Conservation (phyloP, 2,888 invertebrate species). For the Octodonta nipae region DNA sequence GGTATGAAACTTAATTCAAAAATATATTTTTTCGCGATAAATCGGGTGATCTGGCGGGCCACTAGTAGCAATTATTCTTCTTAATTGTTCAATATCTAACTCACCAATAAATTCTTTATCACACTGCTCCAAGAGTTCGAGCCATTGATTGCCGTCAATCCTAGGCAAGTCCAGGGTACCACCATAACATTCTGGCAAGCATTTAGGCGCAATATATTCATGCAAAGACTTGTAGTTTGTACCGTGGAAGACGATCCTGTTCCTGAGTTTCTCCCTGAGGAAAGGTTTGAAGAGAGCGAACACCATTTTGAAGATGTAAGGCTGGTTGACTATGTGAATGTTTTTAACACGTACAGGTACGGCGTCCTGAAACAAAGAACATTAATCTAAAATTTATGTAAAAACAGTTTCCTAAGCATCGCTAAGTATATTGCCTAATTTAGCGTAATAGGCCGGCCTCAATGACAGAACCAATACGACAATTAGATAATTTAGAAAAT, state of each 20-base stretch:
- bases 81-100: too few species aligned
- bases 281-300: constrained; percentile 83
- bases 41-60: too few species aligned
- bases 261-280: constrained; percentile 70
- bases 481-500: too few species aligned
- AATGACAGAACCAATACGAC: too few species aligned
- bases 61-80: too few species aligned
- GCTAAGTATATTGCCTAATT: neutral
- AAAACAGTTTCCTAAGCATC: constrained; percentile 24
- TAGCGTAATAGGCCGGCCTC: too few species aligned
- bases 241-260: constrained; percentile 69
- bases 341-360: constrained; percentile 77
- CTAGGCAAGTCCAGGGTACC: constrained; percentile 56
- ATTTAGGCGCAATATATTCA: constrained; percentile 57
- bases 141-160: constrained; percentile 59
- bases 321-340: constrained; percentile 80
- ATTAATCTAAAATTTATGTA: too few species aligned
- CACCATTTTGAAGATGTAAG: constrained; percentile 78
- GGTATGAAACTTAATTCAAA: too few species aligned
- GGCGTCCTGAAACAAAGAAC: constrained; percentile 51
- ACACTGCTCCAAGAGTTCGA: constrained; percentile 54
- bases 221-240: constrained; percentile 59
- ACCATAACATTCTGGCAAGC: constrained; percentile 57
- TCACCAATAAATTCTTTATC: constrained; percentile 62
- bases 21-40: too few species aligned